These are phyloP conservation scores for Brachyptera risi DNA, from an alignment of 2,888 invertebrate species.

Conservation along the genomic window DNA sequence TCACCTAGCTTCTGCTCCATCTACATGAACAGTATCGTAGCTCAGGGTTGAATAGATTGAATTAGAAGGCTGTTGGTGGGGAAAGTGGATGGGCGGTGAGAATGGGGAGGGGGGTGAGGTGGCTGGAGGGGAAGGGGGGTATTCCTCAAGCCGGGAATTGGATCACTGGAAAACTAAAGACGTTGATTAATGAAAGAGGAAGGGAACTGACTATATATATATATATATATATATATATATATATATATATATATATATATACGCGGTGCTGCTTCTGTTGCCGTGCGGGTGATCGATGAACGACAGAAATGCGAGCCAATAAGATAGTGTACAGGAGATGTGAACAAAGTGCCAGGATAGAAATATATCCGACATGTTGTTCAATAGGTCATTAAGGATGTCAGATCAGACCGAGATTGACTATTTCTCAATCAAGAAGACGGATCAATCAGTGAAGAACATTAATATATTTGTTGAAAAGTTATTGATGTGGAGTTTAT, in stretches of 20 bases:
- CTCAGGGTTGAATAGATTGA: slow-evolving; percentile 11
- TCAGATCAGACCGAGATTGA: slow-evolving; percentile 19
- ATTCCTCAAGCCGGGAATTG: slow-evolving; percentile 21
- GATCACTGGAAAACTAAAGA: slow-evolving; percentile 30
- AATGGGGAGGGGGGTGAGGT: no score
- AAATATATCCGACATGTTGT: not conserved
- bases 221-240: no score
- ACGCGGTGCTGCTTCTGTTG: not conserved
- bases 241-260: no score
- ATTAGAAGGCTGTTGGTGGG: slow-evolving; percentile 8
- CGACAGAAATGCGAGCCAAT: slow-evolving; percentile 18
- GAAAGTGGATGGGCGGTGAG: no score
- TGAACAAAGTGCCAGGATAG: not conserved
- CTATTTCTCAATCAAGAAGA: slow-evolving; percentile 15
- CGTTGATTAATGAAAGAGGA: slow-evolving; percentile 29
- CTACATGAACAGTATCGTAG: no score
- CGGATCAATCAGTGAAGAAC: slow-evolving; percentile 10
- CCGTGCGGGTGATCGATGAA: slow-evolving; percentile 11
- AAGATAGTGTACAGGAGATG: not conserved
- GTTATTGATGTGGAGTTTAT: no score
- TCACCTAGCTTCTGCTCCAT: not conserved
- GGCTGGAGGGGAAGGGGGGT: not conserved
- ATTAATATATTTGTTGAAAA: no score
- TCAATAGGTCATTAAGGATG: slow-evolving; percentile 21
- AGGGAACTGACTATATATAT: no score